Percentiles rank a stretch among this genome's conserved stretches.
phyloP scores from a whole-genome alignment of 2,797 vertebrate genomes.

The Pangasius krempfi region DNA sequence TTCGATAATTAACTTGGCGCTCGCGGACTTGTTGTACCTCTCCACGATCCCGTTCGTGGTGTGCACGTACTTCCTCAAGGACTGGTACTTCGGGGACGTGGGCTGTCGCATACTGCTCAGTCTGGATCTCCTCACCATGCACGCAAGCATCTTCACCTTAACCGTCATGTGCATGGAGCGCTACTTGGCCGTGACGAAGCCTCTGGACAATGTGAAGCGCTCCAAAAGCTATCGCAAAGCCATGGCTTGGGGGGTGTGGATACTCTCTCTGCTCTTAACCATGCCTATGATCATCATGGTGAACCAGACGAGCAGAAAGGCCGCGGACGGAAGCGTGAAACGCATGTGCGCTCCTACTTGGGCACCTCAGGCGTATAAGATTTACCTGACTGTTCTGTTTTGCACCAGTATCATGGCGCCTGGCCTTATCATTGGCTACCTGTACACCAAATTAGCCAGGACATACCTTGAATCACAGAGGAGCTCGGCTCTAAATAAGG shows the following conservation, averaged over 20 bases:
- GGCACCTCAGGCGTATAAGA: conserved; percentile 83
- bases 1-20: conserved; percentile 89
- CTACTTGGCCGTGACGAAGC: conserved; percentile 88
- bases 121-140: conserved; percentile 93
- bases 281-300: conserved; percentile 91
- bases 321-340: conserved; percentile 77
- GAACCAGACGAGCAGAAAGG: conserved; percentile 74
- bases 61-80: conserved; percentile 88
- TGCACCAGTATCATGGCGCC: conserved; percentile 92
- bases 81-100: conserved; percentile 92
- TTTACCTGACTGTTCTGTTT: conserved; percentile 88
- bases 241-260: conserved; percentile 83
- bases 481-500: conserved; percentile 74
- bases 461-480: conserved; percentile 86
- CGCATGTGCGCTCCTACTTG: conserved; percentile 86
- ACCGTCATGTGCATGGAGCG: conserved; percentile 90
- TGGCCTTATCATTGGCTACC: conserved; percentile 85
- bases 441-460: conserved; percentile 84
- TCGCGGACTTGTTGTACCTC: conserved; percentile 91
- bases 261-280: conserved; percentile 82
- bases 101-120: conserved; percentile 88
- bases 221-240: conserved; percentile 83
- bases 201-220: conserved; percentile 81
- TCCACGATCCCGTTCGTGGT: conserved; percentile 92
- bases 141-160: conserved; percentile 92